Percentiles rank a stretch among this genome's conserved stretches.
These are phyloP conservation scores for Alectura lathami DNA, from an alignment of 2,113 vertebrate species.

Conservation along the genomic window DNA sequence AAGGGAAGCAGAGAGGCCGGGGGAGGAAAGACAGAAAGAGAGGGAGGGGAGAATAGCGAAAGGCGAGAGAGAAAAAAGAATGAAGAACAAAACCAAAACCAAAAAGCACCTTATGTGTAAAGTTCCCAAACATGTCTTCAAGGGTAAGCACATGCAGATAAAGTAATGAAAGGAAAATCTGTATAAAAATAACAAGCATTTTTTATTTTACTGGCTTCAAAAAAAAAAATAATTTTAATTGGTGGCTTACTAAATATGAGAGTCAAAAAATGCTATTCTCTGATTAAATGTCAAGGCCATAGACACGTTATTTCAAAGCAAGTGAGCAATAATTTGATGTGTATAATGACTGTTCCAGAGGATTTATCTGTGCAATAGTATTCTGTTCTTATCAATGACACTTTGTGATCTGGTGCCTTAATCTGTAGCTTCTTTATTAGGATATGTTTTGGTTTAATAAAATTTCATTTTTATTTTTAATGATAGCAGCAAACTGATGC, in stretches of 20 bases:
- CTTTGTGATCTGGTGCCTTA: neutral
- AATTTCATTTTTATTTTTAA: neutral
- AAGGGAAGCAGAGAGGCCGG: neutral
- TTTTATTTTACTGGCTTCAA: slow-evolving; percentile 23
- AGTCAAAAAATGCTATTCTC: slow-evolving; percentile 57
- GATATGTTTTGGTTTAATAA: neutral
- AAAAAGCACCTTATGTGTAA: neutral
- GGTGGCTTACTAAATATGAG: slow-evolving; percentile 18
- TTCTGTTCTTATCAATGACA: neutral
- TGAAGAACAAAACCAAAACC: neutral
- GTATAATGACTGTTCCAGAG: slow-evolving; percentile 14
- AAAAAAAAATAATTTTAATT: slow-evolving; percentile 44
- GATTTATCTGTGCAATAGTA: neutral
- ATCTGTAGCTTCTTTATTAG: neutral
- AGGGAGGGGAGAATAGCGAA: neutral
- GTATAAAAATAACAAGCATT: neutral
- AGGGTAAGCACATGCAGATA: neutral
- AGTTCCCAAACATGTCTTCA: neutral
- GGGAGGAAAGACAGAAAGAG: neutral
- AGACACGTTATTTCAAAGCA: slow-evolving; percentile 56
- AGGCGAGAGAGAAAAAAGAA: neutral
- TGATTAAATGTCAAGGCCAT: slow-evolving; percentile 71
- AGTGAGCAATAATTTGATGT: slow-evolving; percentile 39
- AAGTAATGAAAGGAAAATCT: slow-evolving; percentile 10
- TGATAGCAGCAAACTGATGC: neutral